Conservation (phyloP, 2,888 invertebrate species). For the Corythucha ciliata region DNA sequence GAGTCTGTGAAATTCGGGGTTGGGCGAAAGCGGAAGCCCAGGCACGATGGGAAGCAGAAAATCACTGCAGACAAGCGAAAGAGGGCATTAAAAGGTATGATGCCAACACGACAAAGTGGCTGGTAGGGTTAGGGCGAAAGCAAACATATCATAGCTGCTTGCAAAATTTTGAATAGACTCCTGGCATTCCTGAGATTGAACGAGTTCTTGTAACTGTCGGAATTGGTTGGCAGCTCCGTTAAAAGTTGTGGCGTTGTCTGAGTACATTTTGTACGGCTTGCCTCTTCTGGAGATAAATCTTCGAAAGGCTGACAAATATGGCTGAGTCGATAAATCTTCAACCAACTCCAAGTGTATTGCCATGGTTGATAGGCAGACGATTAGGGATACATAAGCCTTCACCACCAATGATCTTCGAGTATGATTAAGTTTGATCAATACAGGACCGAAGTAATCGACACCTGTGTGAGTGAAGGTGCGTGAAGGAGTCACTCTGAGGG, state of each 20-base stretch:
- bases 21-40: too few relatives aligned
- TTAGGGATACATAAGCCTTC: conserved; percentile 30
- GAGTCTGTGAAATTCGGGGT: too few relatives aligned
- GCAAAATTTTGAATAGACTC: too few relatives aligned
- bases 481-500: conserved; percentile 29
- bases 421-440: conserved; percentile 30
- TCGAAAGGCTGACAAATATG: conserved; percentile 32
- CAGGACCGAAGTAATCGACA: conserved; percentile 36
- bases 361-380: conserved; percentile 36
- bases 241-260: conserved; percentile 37
- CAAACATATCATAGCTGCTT: too few relatives aligned
- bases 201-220: conserved; percentile 13
- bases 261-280: conserved; percentile 28
- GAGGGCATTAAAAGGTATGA: too few relatives aligned
- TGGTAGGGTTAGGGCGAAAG: too few relatives aligned
- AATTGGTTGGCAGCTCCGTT: conserved; percentile 32
- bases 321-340: conserved; percentile 30
- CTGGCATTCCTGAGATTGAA: too few relatives aligned
- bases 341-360: conserved; percentile 36
- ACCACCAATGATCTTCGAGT: conserved; percentile 23
- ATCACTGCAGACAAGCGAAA: too few relatives aligned
- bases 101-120: too few relatives aligned
- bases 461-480: conserved; percentile 35
- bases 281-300: conserved; percentile 36
- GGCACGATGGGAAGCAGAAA: too few relatives aligned